Base-by-base conservation (phyloP, 2,113 vertebrate genomes). In the Monopterus albus region DNA sequence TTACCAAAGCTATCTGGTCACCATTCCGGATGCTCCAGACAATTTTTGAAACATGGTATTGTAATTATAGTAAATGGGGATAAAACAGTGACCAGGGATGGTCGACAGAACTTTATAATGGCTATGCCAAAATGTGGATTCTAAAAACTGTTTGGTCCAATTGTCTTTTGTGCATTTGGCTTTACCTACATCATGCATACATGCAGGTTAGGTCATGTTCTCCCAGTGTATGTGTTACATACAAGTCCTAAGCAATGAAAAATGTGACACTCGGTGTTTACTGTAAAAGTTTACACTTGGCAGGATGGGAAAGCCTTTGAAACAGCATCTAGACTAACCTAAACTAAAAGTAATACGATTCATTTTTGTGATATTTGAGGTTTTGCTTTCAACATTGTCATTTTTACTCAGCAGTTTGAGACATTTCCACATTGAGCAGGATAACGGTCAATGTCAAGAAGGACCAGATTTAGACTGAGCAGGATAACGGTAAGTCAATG, bases 131-230 rank as follows among this genome's bases (percentile, higher is more conserved):
- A 13, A 9, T 36, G 7, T 28, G 40, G 45, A 61, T 58, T 50
- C 17, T 26, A 33, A 43, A 51, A 49, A 42, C 29, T 50, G 26
- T 15, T 43, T 3, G 8, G n/a, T 56, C 35, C 12, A 23, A 42
- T 23, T 11, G 31, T 51, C 43, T 45, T 10, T 14, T 64, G 46
- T 53, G 43, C 15, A 25, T 36, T 35, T n/a, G n/a, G n/a, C 47
- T 29, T 59, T 57, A 76, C 72, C 79, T 72, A 35, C 68, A 76
- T n/a, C n/a, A n/a, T n/a, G 57, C 69, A 53, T 39, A 49, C n/a
- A 35, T 1, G 18, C 78, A 68, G 39, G 63, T 69, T 52, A 38
- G 56, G n/a, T 74, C 50, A 66, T 57, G 49, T 65, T 59, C 13
- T 31, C 11, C 15, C 21, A 0, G 25, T 52, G 40, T 42, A 28